These are phyloP conservation scores for Drosophila chauvacae DNA, from an alignment of 1,140 invertebrate genomes.

Conservation along the genomic window DNA sequence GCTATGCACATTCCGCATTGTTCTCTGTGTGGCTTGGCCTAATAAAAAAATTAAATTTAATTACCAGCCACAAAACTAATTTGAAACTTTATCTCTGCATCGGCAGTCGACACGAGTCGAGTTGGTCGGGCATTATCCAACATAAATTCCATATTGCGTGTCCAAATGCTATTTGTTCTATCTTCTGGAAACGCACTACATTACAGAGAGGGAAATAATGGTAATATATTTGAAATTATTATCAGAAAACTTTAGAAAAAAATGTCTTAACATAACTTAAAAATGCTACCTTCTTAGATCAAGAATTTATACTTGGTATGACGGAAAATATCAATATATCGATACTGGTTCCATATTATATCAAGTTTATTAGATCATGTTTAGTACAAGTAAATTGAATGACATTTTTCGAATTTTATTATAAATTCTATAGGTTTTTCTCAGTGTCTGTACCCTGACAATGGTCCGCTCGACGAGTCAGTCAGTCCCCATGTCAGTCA, in stretches of 20 bases:
- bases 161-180: constrained; percentile 75
- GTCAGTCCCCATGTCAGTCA: constrained; percentile 52
- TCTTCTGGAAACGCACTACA: constrained; percentile 44
- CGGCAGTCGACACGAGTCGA: constrained; percentile 53
- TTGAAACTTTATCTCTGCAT: constrained; percentile 79
- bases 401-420: too few species aligned
- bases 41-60: constrained; percentile 82
- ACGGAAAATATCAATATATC: too few species aligned
- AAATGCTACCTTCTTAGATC: too few species aligned
- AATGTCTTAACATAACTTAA: too few species aligned
- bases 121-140: constrained; percentile 59
- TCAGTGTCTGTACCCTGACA: constrained; percentile 25
- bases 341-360: too few species aligned
- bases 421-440: not conserved
- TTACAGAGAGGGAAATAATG: not conserved
- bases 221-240: not conserved
- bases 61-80: constrained; percentile 81
- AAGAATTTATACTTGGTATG: too few species aligned
- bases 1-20: constrained; percentile 23
- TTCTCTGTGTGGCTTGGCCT: constrained; percentile 47
- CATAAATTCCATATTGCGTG: constrained; percentile 81
- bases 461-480: constrained; percentile 23
- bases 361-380: too few species aligned
- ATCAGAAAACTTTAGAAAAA: too few species aligned
- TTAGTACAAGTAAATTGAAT: too few species aligned